Evolutionary conservation across 2,797 vertebrate species (phyloP).

Genomic region (Myotis planiceps): DNA sequence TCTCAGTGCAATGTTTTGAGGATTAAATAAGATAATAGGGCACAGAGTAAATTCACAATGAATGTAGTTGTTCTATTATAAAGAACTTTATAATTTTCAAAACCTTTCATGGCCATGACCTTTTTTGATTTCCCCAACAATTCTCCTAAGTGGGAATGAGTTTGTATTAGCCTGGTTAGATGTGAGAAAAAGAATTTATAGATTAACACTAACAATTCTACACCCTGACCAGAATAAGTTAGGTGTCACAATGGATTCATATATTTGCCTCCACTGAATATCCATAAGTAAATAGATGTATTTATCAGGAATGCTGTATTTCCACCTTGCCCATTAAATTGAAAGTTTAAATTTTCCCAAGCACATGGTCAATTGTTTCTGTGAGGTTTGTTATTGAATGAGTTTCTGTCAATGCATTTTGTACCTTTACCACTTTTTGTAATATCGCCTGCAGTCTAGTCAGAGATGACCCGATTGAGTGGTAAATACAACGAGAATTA

Average conservation of each 20-base stretch:
- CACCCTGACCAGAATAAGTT: neutral
- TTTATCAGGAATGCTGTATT: neutral
- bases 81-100: neutral
- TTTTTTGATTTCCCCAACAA: conserved; percentile 21
- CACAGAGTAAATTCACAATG: neutral
- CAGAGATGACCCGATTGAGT: conserved; percentile 74
- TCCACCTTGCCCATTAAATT: neutral
- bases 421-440: conserved; percentile 67
- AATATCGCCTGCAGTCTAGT: conserved; percentile 61
- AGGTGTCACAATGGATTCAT: neutral
- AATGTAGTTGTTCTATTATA: neutral
- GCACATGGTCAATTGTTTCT: neutral
- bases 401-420: conserved; percentile 87
- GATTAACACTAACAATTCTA: neutral
- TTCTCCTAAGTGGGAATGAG: neutral
- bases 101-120: neutral
- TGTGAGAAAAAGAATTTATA: neutral
- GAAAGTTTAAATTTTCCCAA: conserved; percentile 24
- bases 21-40: neutral
- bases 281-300: neutral
- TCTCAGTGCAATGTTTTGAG: neutral
- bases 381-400: neutral
- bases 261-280: neutral
- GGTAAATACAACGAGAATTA: conserved; percentile 65
- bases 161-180: conserved; percentile 4